phyloP scores from a whole-genome alignment of 2,113 vertebrate species.

The Serilophus lunatus region DNA sequence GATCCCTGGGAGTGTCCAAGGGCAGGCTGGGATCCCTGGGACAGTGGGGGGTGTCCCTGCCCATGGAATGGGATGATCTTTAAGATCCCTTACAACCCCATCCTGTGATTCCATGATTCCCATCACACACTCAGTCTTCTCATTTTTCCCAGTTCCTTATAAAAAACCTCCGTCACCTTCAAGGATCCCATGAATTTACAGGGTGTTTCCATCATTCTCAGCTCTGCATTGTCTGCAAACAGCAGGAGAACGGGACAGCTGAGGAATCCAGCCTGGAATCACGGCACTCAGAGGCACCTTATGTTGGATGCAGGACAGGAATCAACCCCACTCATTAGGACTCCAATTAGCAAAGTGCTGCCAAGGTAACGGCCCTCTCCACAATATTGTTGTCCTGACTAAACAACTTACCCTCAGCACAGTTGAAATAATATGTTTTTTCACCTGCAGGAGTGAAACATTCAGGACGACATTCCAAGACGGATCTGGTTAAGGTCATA shows the following conservation, averaged over 20 bases:
- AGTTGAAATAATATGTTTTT: constrained; percentile 69
- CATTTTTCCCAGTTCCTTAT: neutral
- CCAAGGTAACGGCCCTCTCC: constrained; percentile 49
- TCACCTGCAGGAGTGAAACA: constrained; percentile 71
- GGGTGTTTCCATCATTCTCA: rapidly evolving
- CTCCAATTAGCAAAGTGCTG: constrained; percentile 5
- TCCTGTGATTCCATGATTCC: neutral
- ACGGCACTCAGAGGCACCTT: neutral
- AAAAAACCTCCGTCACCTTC: neutral
- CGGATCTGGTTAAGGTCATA: constrained; percentile 63
- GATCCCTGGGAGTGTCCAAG: neutral
- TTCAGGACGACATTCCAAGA: constrained; percentile 61
- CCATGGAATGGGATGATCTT: neutral
- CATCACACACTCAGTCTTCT: rapidly evolving
- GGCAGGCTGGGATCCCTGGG: rapidly evolving
- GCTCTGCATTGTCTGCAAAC: neutral
- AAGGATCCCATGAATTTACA: rapidly evolving
- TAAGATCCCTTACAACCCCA: neutral
- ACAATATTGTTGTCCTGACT: constrained; percentile 52
- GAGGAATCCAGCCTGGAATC: neutral
- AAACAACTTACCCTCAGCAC: constrained; percentile 23
- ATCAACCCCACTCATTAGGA: neutral
- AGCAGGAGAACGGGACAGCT: neutral
- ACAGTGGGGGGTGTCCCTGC: rapidly evolving
- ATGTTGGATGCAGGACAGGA: neutral